A percentile compares a stretch with the other conserved stretches of the same genome.
Evolutionary conservation across 2,888 invertebrate genomes (phyloP).

Genomic region (Lasioglossum lativentre): DNA sequence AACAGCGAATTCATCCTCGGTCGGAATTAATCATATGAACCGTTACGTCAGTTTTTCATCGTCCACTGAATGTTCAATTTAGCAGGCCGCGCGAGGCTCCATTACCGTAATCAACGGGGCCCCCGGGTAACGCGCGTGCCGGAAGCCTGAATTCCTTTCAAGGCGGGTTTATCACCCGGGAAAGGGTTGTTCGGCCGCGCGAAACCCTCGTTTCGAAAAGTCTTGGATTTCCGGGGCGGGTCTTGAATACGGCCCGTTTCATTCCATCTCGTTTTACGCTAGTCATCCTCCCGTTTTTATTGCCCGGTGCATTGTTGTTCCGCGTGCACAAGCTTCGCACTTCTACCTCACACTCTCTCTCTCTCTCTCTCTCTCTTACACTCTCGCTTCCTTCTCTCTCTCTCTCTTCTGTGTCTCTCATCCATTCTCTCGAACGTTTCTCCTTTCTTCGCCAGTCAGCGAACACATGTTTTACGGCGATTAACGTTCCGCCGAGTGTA

Average conservation of each 20-base stretch:
- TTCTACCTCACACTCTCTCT: neutral
- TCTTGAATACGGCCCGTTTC: slow-evolving; percentile 41
- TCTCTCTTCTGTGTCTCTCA: neutral
- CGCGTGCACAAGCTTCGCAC: neutral
- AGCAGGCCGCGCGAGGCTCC: slow-evolving; percentile 20
- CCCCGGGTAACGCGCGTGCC: neutral
- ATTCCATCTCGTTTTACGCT: slow-evolving; percentile 53
- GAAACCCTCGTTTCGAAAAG: slow-evolving; percentile 50
- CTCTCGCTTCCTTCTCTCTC: slow-evolving; percentile 17
- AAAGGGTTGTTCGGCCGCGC: slow-evolving; percentile 31
- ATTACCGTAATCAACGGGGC: slow-evolving; percentile 45
- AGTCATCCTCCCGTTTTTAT: slow-evolving; percentile 46
- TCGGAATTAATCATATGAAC: neutral
- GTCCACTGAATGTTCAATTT: slow-evolving; percentile 35
- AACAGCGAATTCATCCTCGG: neutral
- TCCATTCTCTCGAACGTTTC: neutral
- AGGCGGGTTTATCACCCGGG: slow-evolving; percentile 49
- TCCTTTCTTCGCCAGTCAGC: slow-evolving; percentile 5
- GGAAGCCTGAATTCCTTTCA: slow-evolving; percentile 44
- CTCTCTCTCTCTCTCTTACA: neutral
- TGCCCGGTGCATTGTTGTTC: slow-evolving; percentile 31
- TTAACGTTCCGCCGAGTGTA: slow-evolving; percentile 40
- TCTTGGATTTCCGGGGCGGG: slow-evolving; percentile 45
- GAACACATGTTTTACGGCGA: slow-evolving; percentile 47
- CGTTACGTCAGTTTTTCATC: slow-evolving; percentile 9